Percentiles rank a stretch among this genome's conserved stretches.
Conservation (phyloP, 1,140 invertebrate genomes). For the Grapholita molesta region DNA sequence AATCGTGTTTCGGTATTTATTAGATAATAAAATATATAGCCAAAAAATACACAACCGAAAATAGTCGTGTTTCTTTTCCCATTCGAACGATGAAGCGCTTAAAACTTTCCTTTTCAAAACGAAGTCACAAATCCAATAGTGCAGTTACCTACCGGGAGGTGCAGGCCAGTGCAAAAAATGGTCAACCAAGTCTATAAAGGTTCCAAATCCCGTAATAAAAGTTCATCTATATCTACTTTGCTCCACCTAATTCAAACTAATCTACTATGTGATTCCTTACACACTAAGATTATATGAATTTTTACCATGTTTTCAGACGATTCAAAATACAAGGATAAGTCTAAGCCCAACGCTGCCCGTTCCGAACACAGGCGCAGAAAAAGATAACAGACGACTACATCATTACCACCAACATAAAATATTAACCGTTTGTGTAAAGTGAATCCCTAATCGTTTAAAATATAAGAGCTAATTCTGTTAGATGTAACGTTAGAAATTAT, state of each 20-base stretch:
- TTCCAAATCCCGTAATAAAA: no score
- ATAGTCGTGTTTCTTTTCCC: no score
- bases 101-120: no score
- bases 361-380: constrained; percentile 65
- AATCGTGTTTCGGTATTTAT: no score
- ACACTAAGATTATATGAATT: not conserved
- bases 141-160: no score
- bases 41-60: no score
- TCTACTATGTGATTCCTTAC: not conserved
- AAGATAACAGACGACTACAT: constrained; percentile 33
- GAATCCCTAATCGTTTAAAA: not conserved
- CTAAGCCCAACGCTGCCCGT: constrained; percentile 52
- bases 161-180: no score
- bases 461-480: not conserved
- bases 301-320: constrained; percentile 44
- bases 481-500: not conserved
- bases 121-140: no score
- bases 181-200: no score
- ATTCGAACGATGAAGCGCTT: no score
- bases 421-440: not conserved
- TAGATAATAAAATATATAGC: no score
- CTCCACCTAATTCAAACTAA: not conserved
- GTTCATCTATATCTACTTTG: not conserved
- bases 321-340: constrained; percentile 61
- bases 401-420: not conserved